phyloP scores from a whole-genome alignment of 92 coral and sea anemone species.

The Galaxea fascicularis region DNA sequence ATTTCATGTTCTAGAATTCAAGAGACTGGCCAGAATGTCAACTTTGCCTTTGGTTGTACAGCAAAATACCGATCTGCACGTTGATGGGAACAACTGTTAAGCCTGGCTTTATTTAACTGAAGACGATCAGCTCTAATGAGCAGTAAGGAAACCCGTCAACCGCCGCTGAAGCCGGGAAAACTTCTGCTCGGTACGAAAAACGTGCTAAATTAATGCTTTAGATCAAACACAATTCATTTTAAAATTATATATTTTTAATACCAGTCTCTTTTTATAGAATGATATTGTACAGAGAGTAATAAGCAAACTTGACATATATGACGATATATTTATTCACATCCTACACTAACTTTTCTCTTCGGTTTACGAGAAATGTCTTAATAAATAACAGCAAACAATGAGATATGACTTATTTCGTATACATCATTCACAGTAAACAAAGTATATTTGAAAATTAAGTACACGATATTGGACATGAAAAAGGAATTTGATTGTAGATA shows the following conservation, averaged over 20 bases:
- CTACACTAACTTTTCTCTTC: neutral
- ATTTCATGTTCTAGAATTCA: too few species aligned
- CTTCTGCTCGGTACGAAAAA: neutral
- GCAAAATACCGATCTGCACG: too few species aligned
- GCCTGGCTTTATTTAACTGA: too few species aligned
- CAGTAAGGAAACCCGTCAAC: too few species aligned
- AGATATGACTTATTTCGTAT: too few species aligned
- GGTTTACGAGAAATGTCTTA: neutral
- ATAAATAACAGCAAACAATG: neutral
- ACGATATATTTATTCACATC: conserved; percentile 26
- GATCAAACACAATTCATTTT: neutral
- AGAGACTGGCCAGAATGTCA: too few species aligned
- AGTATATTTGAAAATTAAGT: neutral
- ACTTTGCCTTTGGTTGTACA: too few species aligned
- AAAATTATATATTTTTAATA: conserved; percentile 16
- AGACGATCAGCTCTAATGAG: too few species aligned
- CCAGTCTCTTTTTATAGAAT: neutral
- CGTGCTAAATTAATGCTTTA: neutral
- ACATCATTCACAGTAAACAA: too few species aligned
- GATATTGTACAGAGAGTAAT: conserved; percentile 23
- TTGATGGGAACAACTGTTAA: too few species aligned
- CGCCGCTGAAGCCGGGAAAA: too few species aligned
- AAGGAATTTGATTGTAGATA: too few species aligned
- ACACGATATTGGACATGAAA: neutral
- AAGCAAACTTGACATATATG: neutral